Percentiles rank a stretch among this genome's conserved stretches.
Conservation (phyloP, 2,113 vertebrate species). For the Varanus komodoensis region DNA sequence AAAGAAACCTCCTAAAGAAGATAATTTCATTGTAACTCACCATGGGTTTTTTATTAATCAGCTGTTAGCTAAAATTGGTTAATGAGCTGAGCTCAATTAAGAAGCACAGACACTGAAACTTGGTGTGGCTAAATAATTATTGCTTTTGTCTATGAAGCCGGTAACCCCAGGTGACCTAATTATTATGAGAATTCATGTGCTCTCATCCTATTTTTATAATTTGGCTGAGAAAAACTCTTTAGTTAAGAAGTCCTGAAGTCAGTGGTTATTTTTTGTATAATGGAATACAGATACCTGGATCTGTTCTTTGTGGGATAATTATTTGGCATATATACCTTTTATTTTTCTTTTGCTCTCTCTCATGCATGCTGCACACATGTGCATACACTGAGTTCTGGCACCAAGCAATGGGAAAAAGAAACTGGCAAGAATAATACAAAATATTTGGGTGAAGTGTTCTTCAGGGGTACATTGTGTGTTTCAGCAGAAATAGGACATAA, state of each 20-base stretch:
- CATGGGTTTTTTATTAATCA: constrained; percentile 68
- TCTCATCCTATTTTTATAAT: constrained; percentile 62
- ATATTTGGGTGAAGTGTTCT: background rate
- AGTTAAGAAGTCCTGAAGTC: constrained; percentile 53
- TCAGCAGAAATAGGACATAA: background rate
- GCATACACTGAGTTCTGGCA: background rate
- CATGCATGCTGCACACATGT: background rate
- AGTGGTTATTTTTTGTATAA: constrained; percentile 44
- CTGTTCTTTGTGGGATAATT: background rate
- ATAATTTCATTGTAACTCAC: constrained; percentile 55
- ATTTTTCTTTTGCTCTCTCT: background rate
- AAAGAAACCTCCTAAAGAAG: constrained; percentile 57
- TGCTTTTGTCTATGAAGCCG: constrained; percentile 70
- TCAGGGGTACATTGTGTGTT: background rate
- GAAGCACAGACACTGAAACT: constrained; percentile 68
- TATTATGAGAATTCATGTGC: constrained; percentile 56
- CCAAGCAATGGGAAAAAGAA: background rate
- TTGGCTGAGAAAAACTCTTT: constrained; percentile 37
- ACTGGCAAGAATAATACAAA: background rate
- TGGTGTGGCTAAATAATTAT: constrained; percentile 74
- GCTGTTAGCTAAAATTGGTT: constrained; percentile 69
- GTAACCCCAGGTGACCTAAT: constrained; percentile 70
- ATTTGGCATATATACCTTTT: background rate
- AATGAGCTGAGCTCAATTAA: constrained; percentile 74
- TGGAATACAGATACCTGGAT: background rate